Percentiles rank a stretch among this genome's conserved stretches.
phyloP scores from a whole-genome alignment of 2,113 vertebrate genomes.

The Nycticryphes semicollaris region DNA sequence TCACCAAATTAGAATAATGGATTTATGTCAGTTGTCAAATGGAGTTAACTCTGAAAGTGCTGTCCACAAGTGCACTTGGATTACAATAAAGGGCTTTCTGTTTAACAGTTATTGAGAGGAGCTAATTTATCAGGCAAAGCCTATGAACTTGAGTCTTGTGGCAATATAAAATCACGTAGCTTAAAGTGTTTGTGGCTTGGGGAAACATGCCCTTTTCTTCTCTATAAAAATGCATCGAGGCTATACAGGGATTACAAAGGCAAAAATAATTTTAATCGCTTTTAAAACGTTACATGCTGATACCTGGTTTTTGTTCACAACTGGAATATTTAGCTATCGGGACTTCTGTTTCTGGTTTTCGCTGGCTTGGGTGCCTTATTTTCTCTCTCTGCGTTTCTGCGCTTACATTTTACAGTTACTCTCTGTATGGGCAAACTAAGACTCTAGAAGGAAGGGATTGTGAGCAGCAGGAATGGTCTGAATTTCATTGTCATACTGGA shows the following conservation, averaged over 20 bases:
- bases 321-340: not conserved
- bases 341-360: not conserved
- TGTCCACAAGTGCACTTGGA: slow-evolving; percentile 54
- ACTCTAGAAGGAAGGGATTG: not conserved
- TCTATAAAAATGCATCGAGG: not conserved
- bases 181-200: not conserved
- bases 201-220: slow-evolving; percentile 18
- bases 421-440: slow-evolving; percentile 26
- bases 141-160: slow-evolving; percentile 54
- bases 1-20: slow-evolving; percentile 66
- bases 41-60: slow-evolving; percentile 78
- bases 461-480: slow-evolving; percentile 14
- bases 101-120: slow-evolving; percentile 44
- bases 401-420: slow-evolving; percentile 2
- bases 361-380: not conserved
- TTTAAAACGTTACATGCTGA: not conserved
- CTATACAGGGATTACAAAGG: slow-evolving; percentile 16
- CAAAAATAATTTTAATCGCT: slow-evolving; percentile 45
- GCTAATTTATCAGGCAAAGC: slow-evolving; percentile 48
- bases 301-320: not conserved
- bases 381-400: not conserved
- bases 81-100: slow-evolving; percentile 59
- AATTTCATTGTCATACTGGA: not conserved
- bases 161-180: not conserved
- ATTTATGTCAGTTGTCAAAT: slow-evolving; percentile 76